A percentile compares a stretch with the other conserved stretches of the same genome.
phyloP scores from a whole-genome alignment of 23 tunicate genomes.

The Diplosoma virens region DNA sequence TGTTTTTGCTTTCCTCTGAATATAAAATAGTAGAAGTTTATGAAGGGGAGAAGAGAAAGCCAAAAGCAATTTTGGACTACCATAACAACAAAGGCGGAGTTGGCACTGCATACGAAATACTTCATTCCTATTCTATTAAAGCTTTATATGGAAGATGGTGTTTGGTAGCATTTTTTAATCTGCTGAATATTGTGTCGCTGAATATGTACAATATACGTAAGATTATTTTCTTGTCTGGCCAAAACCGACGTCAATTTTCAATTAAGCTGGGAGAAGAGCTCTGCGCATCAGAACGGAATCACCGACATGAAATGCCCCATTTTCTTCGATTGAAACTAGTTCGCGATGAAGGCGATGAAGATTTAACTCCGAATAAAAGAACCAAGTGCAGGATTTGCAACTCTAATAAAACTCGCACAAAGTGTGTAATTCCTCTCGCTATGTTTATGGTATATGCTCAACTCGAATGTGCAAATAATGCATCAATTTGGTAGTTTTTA shows the following conservation, averaged over 20 bases:
- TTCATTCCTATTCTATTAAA: slow-evolving; percentile 18
- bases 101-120: slow-evolving; percentile 32
- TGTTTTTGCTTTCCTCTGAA: slow-evolving; percentile 28
- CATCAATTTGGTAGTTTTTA: not conserved
- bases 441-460: slow-evolving; percentile 18
- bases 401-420: slow-evolving; percentile 20
- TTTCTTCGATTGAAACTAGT: slow-evolving; percentile 26
- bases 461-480: not conserved
- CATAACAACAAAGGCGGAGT: slow-evolving; percentile 29
- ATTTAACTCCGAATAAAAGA: slow-evolving; percentile 27
- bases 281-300: slow-evolving; percentile 9
- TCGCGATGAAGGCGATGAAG: slow-evolving; percentile 29
- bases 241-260: slow-evolving; percentile 22
- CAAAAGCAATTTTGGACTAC: slow-evolving; percentile 33
- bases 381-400: slow-evolving; percentile 22
- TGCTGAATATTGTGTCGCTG: slow-evolving; percentile 25
- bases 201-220: not conserved
- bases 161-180: slow-evolving; percentile 30
- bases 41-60: slow-evolving; percentile 24
- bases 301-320: slow-evolving; percentile 19
- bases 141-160: slow-evolving; percentile 23
- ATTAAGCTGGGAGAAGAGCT: slow-evolving; percentile 27
- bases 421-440: slow-evolving; percentile 30
- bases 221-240: slow-evolving; percentile 34
- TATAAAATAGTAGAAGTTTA: slow-evolving; percentile 25